Evolutionary conservation across 2,888 invertebrate genomes (phyloP), one percentile per base, ranked within the genome.

Genomic region (Luperina nickerlii): DNA sequence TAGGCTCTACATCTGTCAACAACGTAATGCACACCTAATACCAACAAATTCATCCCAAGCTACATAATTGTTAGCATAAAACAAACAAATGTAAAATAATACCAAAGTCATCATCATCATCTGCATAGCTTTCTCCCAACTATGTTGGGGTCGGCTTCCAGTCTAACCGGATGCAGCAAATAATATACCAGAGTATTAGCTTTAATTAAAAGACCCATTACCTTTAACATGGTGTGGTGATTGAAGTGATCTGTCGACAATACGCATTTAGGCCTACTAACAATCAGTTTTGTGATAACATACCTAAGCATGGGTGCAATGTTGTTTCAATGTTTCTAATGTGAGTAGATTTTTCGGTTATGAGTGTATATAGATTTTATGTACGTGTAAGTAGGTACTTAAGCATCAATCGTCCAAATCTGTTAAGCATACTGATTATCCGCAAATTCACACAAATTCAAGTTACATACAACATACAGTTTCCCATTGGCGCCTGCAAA

Each of bases 21-120:
- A 87, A 74, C 42, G 24, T 70, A 54, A 63, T 79, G 68, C 84
- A 78, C 51, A 83, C 83, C 27, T 78, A 84, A 85, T 85, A 68
- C 63, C 11, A 80, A 65, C 13, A 71, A 71, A 80, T 62, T 45
- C 66, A 82, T 60, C 68, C 75, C 68, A 85, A 75, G 62, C 71
- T 57, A 67, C 48, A 63, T 63, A 42, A 67, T 65, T 20, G 38
- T 76, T 65, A 82, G 38, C 45, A 78, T 68, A 65, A 27, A 63
- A 72, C 38, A 63, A 74, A 38, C 62, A 38, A 48, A 51, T 54
- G 7, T 27, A 20, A 54, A 78, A 69, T 48, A 79, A 60, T 69
- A 51, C 15, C 18, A 38, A 11, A 20, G 60, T n/a, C 38, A 38
- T 6, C 38, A 38, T 38, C 38, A 38, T 38, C 38, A 38, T 38